Base-by-base conservation (phyloP, 2,113 vertebrate species). In the Labeo rohita region DNA sequence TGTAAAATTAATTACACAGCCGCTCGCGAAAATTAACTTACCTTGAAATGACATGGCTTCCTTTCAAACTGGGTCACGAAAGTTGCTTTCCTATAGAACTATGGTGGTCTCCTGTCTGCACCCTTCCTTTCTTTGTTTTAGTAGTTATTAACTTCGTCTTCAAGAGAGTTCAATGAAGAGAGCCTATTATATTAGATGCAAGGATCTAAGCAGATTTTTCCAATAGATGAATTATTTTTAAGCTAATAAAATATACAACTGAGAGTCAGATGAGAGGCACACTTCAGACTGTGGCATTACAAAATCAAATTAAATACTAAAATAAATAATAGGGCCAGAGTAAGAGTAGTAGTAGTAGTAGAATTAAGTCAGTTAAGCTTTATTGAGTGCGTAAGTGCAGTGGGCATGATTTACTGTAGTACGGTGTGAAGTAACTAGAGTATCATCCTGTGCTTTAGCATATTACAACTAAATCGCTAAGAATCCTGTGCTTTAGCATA, bases 1-100 rank as follows among this genome's bases (percentile, higher is more conserved):
- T 36, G 34, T 72, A 73, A 59, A 83, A 83, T 83, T 83, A 73
- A 83, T 83, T 83, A 83, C 81, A 83, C 81, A 73, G 81, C 11
- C 28, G 8, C 66, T 59, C 21, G 6, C 12, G 21, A 59, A 80
- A 83, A 73, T 83, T 23, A 83, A 83, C 81, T 73, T 83, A 83
- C 81, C 81, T 83, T 83, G 49, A 83, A 73, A 83, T 73, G 81
- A 83, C 81, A 83, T 43, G 50, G 49, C 68, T 83, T 36, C 5
- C 68, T 73, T 73, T 83, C 50, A 54, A 83, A 73, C 54, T 73
- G 50, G 49, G 81, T 73, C 81, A 83, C 34, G 6, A 73, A 73
- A 72, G 66, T 83, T 56, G 54, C 50, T 83, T 73, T 56, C 21
- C 18, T 45, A 43, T 72, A 34, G 9, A 52, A 82, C 80, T n/a